Base-by-base conservation (phyloP, 1,140 invertebrate species). In the Aphaenogaster floridana region DNA sequence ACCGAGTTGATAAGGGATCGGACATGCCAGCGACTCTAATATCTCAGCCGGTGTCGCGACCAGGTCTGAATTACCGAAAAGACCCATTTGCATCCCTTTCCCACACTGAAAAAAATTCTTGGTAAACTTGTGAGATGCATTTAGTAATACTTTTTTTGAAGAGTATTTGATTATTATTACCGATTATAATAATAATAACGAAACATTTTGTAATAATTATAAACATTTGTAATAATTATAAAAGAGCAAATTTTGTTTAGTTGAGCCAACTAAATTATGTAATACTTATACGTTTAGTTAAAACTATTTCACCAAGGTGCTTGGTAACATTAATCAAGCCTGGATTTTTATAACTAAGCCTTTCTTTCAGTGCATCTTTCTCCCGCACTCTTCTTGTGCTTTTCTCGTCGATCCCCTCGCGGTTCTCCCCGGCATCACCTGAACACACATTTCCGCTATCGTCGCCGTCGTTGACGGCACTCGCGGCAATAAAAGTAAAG, bases 11-110 rank as follows among this genome's bases (percentile, higher is more conserved):
- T 94, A 88, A 91, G 84, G 17, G 91, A 90, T 91, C 83, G 80
- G 85, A 94, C 91, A 87, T 87, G 88, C 84, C 90, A 86, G 88
- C 84, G 7, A 88, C 89, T 93, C 90, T 92, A 93, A 94, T 94
- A 94, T 94, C 94, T 94, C 93, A 94, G 77, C 34, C 86, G 89
- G 91, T 91, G 91, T 94, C 92, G 91, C 90, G 89, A 88, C 88
- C 90, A 93, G 91, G 86, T 91, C 76, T 61, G n/a, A 28, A 85
- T 85, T 92, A 90, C 91, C 86, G 81, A 91, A 89, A 87, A 86
- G 84, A 64, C 74, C 88, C 88, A 86, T 89, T 76, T 71, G 78
- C 11, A 42, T 21, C 15, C 42, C 9, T 71, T 76, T 80, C 5
- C 59, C 52, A 63, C 50, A 21, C 0, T 21, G 21, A 21, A 21